Evolutionary conservation across 2,113 vertebrate genomes (phyloP).

Genomic region (Choloepus hoffmanni): DNA sequence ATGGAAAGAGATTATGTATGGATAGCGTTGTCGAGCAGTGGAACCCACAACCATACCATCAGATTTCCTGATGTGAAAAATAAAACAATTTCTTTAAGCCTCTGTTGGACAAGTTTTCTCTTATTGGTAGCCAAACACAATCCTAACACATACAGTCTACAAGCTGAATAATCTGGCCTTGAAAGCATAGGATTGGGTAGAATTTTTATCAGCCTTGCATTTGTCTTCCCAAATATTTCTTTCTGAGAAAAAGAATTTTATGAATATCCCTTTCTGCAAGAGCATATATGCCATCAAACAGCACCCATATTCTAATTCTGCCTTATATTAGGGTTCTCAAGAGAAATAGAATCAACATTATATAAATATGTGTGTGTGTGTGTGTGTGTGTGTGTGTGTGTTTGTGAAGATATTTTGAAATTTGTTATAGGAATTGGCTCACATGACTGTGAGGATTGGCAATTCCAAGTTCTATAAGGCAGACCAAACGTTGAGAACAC

Average conservation of each 20-base stretch:
- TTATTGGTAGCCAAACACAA: not conserved
- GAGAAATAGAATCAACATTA: no score
- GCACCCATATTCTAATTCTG: not conserved
- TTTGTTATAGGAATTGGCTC: no score
- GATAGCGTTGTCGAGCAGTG: no score
- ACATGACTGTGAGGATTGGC: no score
- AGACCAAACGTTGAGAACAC: no score
- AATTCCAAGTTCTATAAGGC: no score
- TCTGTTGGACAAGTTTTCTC: not conserved
- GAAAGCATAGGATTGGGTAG: not conserved
- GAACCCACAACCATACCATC: not conserved
- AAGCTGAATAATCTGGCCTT: not conserved
- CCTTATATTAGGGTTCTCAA: not conserved
- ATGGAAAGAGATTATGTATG: not conserved
- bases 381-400: no score
- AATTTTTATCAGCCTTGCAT: not conserved
- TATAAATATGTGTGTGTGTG: no score
- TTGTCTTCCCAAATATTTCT: not conserved
- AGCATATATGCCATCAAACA: not conserved
- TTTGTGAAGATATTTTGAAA: no score
- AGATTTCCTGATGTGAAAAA: not conserved
- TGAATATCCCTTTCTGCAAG: not conserved
- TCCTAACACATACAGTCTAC: not conserved
- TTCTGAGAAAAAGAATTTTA: not conserved
- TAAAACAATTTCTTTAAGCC: not conserved